Base-by-base conservation (phyloP, 2,113 vertebrate genomes). In the Cyprinus carpio region DNA sequence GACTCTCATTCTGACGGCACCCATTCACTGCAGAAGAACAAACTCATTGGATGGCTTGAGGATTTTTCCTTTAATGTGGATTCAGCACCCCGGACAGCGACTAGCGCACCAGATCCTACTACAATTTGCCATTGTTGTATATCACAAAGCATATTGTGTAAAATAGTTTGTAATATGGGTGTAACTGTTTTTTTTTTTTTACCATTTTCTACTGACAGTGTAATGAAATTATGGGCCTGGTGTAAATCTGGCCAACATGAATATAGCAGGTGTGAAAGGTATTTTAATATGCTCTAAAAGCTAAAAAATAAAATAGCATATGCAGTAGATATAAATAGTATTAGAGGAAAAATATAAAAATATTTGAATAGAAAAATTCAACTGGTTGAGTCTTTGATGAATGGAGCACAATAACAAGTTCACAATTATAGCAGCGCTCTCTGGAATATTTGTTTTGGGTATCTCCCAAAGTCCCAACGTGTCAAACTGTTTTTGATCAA, bases 1-100 rank as follows among this genome's bases (percentile, higher is more conserved):
- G 8, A 23, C 20, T n/a, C 2, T 7, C 56, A n/a, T 60, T 60
- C 20, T 56, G 56, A 60, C 3, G 23, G 56, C 56, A 60, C 23
- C 23, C 56, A n/a, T 60, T 60, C 56, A 60, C 56, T 1, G 56
- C 23, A 60, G 56, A 0, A 3, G 56, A 58, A 58, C 18, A 23
- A 58, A 58, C 54, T 58, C 54, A 23, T 8, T 58, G 18, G 1
- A 58, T 58, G 54, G 6, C 20, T 9, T 60, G 23, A 60, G 56
- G 3, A 60, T 11, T n/a, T 60, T 60, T 60, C 58, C n/a, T 40
- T 18, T 54, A 62, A 56, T 46, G 65, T 9, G 37, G 29, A 85
- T 87, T 88, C 81, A 89, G 86, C n/a, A 87, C 88, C 84, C 15
- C 37, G 84, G 84, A 87, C 34, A 89, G 88, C 71, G 4, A 56